A percentile compares a stretch with the other conserved stretches of the same genome.
Evolutionary conservation across 2,888 invertebrate species (phyloP).

Genomic region (Nomada flava): DNA sequence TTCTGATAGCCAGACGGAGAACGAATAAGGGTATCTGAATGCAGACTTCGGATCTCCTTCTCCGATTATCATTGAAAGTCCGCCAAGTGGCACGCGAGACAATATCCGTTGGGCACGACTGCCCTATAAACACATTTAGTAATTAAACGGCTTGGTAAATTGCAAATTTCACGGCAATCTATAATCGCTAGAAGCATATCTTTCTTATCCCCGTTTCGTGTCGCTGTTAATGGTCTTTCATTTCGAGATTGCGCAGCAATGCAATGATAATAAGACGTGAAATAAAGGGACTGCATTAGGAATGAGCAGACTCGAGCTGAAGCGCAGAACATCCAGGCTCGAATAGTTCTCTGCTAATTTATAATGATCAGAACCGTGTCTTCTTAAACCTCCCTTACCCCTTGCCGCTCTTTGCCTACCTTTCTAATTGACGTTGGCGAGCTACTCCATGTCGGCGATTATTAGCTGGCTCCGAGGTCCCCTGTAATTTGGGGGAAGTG

Average conservation of each 20-base stretch:
- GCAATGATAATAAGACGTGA: conserved; percentile 32
- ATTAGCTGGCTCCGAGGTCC: conserved; percentile 44
- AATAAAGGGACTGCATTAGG: conserved; percentile 42
- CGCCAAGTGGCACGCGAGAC: background rate
- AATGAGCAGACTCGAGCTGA: conserved; percentile 15
- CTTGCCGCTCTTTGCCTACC: background rate
- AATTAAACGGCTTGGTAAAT: conserved; percentile 1
- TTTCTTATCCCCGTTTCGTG: background rate
- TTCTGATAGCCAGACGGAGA: background rate
- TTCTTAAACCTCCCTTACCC: background rate
- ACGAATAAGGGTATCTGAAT: background rate
- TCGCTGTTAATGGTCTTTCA: background rate
- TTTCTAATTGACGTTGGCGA: conserved; percentile 49
- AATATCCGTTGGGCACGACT: too few relatives aligned
- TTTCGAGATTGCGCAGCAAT: conserved; percentile 3
- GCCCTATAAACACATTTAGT: background rate
- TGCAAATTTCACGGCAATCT: conserved; percentile 55
- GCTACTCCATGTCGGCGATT: conserved; percentile 56
- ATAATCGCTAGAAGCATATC: conserved; percentile 50
- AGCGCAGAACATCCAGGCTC: conserved; percentile 29
- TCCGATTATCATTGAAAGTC: background rate
- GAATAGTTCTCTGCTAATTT: conserved; percentile 44
- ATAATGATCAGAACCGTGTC: conserved; percentile 51
- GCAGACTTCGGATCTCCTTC: background rate
- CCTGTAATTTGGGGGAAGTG: conserved; percentile 57